Percentiles rank a stretch among this genome's conserved stretches.
Evolutionary conservation across 2,113 vertebrate genomes (phyloP).

Genomic region (Todiramphus chloris): DNA sequence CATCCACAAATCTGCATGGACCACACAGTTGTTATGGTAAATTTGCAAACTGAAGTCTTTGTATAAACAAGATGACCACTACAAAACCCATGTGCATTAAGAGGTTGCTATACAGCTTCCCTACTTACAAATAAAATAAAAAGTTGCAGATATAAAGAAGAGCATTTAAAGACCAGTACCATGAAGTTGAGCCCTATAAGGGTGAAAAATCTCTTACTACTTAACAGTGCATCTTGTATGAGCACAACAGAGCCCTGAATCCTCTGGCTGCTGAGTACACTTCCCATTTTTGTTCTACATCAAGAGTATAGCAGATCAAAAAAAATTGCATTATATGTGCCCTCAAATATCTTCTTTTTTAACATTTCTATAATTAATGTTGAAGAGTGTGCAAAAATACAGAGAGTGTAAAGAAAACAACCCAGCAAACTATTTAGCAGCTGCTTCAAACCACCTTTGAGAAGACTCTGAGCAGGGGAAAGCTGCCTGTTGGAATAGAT

Average conservation of each 20-base stretch:
- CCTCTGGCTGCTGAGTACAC: not conserved
- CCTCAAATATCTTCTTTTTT: not conserved
- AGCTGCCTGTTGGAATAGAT: not conserved
- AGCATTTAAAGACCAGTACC: not conserved
- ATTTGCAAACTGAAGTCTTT: not conserved
- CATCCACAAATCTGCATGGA: not conserved
- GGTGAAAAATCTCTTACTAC: not conserved
- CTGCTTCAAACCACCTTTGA: not conserved
- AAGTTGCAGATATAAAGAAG: not conserved
- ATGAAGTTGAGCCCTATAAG: not conserved
- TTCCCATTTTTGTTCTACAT: not conserved
- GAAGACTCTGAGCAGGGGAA: not conserved
- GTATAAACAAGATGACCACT: not conserved
- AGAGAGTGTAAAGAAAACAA: not conserved
- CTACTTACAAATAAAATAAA: not conserved
- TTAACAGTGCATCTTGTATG: not conserved
- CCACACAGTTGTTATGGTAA: rapidly evolving
- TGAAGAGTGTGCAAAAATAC: not conserved
- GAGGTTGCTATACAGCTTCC: not conserved
- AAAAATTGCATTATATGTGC: not conserved
- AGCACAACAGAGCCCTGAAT: not conserved
- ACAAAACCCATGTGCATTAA: rapidly evolving
- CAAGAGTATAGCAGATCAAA: not conserved
- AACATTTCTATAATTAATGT: not conserved
- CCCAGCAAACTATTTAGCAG: not conserved